Base-by-base conservation (phyloP, 2,888 invertebrate genomes). In the Cryptophagus acutangulus region DNA sequence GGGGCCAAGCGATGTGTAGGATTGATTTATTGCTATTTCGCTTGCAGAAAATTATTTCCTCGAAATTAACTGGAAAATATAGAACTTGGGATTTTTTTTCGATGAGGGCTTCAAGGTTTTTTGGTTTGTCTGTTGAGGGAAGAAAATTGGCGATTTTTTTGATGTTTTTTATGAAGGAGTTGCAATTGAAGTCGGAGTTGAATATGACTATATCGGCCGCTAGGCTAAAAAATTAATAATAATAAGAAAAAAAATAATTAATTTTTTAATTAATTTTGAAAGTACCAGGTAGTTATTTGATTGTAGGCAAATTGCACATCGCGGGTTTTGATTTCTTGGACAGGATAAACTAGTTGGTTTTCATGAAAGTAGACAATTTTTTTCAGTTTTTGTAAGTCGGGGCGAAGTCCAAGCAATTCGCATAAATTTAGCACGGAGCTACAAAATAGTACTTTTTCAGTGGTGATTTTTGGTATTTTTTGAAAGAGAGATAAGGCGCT, bases 291-390 rank as follows among this genome's bases (percentile, higher is more conserved):
- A 24, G 80, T 67, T 33, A 86, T 80, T 67, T 86, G 82, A 67
- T 85, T 86, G 48, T 84, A 80, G 1, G 84, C 83, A 67, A 79
- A 86, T 61, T 86, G 85, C 49, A 83, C 81, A 63, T 87, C 85
- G 44, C 84, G 68, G 29, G 80, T 75, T 56, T 83, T 78, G 1
- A 75, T 72, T 40, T 78, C 73, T 34, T 75, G 71, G 9, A 81
- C 76, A 1, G 86, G 85, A 67, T 85, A 86, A 1, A 78, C 72
- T 17, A 86, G 65, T 60, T 87, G 85, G 63, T 87, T 86, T 65
- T 87, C 86, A 62, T 87, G 86, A 55, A 86, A 86, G 58, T 85
- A 87, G 0, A 86, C 69, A 14, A 85, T 72, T 66, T 85, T 87
- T 24, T 73, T 72, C 18, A 77, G 65, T 1, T 51, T 52, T 1